Base-by-base conservation (phyloP, 2,797 vertebrate species). In the Lemur catta region DNA sequence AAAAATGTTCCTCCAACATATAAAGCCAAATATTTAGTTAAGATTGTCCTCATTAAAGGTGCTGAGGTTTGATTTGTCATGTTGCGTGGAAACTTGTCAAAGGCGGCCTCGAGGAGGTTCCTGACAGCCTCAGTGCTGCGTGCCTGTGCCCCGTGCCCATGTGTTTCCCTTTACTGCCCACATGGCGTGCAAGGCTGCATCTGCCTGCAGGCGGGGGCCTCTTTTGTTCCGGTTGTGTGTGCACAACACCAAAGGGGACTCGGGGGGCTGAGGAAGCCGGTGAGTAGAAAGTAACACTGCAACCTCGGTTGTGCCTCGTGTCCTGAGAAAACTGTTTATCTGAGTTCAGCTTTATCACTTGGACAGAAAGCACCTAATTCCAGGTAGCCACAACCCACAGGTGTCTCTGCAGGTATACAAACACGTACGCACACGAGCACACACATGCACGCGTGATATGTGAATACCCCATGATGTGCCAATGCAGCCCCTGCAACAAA, bases 241-340 rank as follows among this genome's bases (percentile, higher is more conserved):
- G 15, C 14, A 18, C 15, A 2, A 7, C 17, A 24, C 33, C 33
- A 3, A 9, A 2, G 33, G 22, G 20, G 67, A 18, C 52, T 2
- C 26, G 9, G 57, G 30, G 20, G 50, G n/a, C 69, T 2, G 8
- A 8, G 8, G 8, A 55, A 14, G 26, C 5, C 2, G 0, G 22
- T 4, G 28, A 12, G 11, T 4, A 3, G n/a, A 14, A 18, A 0
- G 20, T 10, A 12, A 3, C 1, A 0, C 24, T 28, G 7, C 18
- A 17, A 2, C n/a, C 46, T 0, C 0, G 2, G 0, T 7, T 4
- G 2, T 4, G 0, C 1, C 71, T 43, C 14, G 13, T 6, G 17
- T 63, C 28, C 61, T 48, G 0, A 50, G 59, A 30, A 30, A 28
- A 41, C 20, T 0, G 1, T 12, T 38, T 4, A 6, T 24, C 48